phyloP scores from a whole-genome alignment of 2,888 invertebrate genomes.

The Periphyllus acericola region DNA sequence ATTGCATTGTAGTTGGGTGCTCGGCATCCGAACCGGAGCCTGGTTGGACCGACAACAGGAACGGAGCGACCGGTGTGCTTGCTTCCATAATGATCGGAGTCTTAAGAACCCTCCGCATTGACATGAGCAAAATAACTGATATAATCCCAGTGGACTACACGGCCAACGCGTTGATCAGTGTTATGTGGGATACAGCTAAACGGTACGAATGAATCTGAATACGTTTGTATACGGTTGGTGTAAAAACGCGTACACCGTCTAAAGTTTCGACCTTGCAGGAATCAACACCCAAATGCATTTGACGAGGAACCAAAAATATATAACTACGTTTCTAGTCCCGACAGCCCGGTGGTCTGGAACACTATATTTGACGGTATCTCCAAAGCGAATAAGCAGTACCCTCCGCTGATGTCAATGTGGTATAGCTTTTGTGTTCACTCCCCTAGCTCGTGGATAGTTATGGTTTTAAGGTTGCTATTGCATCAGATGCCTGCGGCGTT shows the following conservation, averaged over 20 bases:
- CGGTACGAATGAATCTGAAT: neutral
- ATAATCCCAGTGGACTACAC: slow-evolving; percentile 95
- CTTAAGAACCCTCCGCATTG: slow-evolving; percentile 84
- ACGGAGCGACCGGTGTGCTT: slow-evolving; percentile 91
- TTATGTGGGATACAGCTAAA: slow-evolving; percentile 76
- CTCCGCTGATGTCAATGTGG: no score
- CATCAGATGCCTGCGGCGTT: no score
- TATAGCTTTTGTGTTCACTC: no score
- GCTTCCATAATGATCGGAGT: slow-evolving; percentile 93
- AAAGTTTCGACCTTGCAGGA: neutral
- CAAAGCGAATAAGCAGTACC: no score
- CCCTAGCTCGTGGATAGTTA: no score
- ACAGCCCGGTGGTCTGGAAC: neutral
- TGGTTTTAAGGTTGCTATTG: no score
- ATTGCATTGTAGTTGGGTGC: slow-evolving; percentile 74
- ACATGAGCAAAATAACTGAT: slow-evolving; percentile 81
- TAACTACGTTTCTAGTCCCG: neutral
- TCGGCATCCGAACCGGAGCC: slow-evolving; percentile 85
- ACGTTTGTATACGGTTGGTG: no score
- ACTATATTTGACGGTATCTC: neutral
- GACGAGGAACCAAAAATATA: neutral
- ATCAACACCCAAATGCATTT: neutral
- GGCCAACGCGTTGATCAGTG: slow-evolving; percentile 83
- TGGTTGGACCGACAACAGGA: slow-evolving; percentile 96
- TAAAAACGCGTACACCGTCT: neutral